Evolutionary conservation across 2,888 invertebrate genomes (phyloP).

Genomic region (Lepeophtheirus nordmannii): DNA sequence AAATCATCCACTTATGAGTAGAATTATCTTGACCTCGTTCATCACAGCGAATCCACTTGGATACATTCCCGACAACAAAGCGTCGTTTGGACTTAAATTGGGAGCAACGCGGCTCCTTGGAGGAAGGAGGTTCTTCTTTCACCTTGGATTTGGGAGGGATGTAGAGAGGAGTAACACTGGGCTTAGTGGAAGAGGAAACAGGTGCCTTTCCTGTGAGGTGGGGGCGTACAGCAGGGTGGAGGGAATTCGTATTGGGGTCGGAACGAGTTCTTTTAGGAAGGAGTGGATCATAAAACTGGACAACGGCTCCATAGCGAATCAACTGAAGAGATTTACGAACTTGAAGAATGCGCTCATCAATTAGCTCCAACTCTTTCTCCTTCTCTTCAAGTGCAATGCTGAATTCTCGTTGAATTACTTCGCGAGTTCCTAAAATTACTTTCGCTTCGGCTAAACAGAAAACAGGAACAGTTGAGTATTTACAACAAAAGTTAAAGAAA

Average conservation of each 20-base stretch:
- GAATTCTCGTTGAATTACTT: constrained; percentile 39
- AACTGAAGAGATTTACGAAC: constrained; percentile 44
- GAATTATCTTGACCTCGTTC: constrained; percentile 47
- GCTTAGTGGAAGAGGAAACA: neutral
- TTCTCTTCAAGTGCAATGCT: constrained; percentile 49
- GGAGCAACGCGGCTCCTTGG: constrained; percentile 31
- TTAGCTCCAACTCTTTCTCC: constrained; percentile 52
- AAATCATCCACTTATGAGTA: constrained; percentile 80
- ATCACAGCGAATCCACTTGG: constrained; percentile 59
- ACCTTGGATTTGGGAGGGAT: constrained; percentile 35
- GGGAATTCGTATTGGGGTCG: constrained; percentile 32
- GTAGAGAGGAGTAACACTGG: constrained; percentile 30
- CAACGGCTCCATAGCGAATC: constrained; percentile 44
- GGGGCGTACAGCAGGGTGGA: constrained; percentile 62
- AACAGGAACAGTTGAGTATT: neutral
- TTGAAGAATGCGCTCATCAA: constrained; percentile 48
- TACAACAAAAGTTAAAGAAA: neutral
- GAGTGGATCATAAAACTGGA: constrained; percentile 40
- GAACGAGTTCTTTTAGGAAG: neutral
- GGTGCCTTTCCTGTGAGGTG: constrained; percentile 41
- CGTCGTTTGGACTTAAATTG: constrained; percentile 33
- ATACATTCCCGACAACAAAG: constrained; percentile 53
- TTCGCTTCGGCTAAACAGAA: neutral
- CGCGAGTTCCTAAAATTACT: neutral
- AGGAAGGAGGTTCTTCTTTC: constrained; percentile 29